Evolutionary conservation across 2,888 invertebrate genomes (phyloP).

Genomic region (Cinara cedri): DNA sequence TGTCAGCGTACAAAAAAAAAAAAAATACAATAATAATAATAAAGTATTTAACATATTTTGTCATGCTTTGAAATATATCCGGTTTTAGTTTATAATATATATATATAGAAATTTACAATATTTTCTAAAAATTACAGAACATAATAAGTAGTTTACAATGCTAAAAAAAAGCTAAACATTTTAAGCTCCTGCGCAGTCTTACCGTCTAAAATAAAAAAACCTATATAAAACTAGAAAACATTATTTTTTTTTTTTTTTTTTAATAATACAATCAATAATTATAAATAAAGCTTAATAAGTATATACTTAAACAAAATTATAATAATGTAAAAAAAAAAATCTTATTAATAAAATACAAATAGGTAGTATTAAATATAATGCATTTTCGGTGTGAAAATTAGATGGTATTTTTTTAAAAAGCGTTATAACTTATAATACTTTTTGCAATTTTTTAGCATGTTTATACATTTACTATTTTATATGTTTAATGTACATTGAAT

Average conservation of each 20-base stretch:
- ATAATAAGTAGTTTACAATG: slow-evolving; percentile 14
- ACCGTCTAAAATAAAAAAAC: slow-evolving; percentile 25
- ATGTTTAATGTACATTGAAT: neutral
- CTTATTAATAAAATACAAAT: too few species aligned
- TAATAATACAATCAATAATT: neutral
- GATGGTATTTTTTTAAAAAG: too few species aligned
- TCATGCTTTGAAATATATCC: neutral
- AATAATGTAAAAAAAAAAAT: too few species aligned
- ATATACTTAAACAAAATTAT: too few species aligned
- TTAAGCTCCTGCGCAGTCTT: slow-evolving; percentile 41
- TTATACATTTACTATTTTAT: neutral
- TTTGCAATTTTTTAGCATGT: too few species aligned
- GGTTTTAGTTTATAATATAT: neutral
- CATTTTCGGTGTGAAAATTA: neutral
- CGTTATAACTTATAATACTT: too few species aligned
- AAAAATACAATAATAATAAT: neutral
- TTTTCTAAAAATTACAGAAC: neutral
- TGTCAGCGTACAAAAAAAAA: neutral
- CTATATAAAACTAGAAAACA: slow-evolving; percentile 47
- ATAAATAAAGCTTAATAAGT: slow-evolving; percentile 39
- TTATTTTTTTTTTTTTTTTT: neutral
- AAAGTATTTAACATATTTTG: neutral
- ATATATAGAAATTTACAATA: slow-evolving; percentile 3
- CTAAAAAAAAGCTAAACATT: slow-evolving; percentile 18
- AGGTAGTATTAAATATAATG: neutral